Evolutionary conservation across 2,888 invertebrate genomes (phyloP).

Genomic region (Formica aserva): DNA sequence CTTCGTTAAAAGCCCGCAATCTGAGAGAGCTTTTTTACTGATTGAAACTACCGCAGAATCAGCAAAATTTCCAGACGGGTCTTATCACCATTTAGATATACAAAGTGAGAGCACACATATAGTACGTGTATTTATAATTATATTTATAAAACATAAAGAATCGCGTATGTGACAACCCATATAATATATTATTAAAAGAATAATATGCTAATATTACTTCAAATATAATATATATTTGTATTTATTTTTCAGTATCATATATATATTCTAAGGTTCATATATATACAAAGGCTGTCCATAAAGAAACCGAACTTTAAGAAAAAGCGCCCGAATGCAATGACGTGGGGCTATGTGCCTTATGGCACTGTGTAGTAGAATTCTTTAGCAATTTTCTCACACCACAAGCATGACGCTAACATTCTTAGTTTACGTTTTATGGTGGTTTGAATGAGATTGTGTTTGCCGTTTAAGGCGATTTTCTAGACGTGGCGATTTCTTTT

Average conservation of each 20-base stretch:
- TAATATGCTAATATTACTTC: background rate
- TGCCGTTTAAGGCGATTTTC: too few relatives aligned
- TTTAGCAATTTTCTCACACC: too few relatives aligned
- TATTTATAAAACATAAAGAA: conserved; percentile 18
- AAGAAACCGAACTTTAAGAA: too few relatives aligned
- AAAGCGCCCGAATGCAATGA: too few relatives aligned
- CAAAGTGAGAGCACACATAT: background rate
- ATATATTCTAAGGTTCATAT: too few relatives aligned
- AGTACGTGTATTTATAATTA: background rate
- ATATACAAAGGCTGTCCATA: too few relatives aligned
- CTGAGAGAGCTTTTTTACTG: background rate
- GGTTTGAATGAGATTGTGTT: too few relatives aligned
- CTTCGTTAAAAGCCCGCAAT: conserved; percentile 19
- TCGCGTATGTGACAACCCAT: background rate
- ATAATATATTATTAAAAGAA: background rate
- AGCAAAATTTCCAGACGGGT: background rate
- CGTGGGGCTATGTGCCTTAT: too few relatives aligned
- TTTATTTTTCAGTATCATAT: background rate
- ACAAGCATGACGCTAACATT: too few relatives aligned
- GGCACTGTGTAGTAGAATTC: too few relatives aligned
- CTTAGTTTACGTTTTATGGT: too few relatives aligned
- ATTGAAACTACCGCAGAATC: background rate
- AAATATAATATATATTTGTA: background rate
- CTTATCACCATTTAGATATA: conserved; percentile 2
- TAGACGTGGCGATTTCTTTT: too few relatives aligned